Conservation (phyloP, 2,113 vertebrate species). For the Spea bombifrons region DNA sequence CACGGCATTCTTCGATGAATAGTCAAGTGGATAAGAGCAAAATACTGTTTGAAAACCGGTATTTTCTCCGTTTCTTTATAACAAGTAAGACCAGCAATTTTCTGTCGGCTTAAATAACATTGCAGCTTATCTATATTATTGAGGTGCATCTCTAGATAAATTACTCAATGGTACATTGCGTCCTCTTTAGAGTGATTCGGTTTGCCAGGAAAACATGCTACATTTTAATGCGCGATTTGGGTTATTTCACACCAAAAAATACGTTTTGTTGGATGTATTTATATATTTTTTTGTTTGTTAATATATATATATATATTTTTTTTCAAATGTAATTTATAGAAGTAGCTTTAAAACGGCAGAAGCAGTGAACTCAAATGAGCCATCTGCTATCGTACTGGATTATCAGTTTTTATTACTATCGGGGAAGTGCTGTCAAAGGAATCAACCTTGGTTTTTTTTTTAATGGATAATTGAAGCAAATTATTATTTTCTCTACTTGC, state of each 20-base stretch:
- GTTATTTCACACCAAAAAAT: background rate
- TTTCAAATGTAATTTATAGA: background rate
- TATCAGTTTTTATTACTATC: too few species aligned
- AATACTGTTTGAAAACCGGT: background rate
- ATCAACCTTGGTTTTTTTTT: too few species aligned
- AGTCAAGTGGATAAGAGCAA: conserved; percentile 36
- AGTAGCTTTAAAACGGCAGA: background rate
- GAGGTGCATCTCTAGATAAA: conserved; percentile 28
- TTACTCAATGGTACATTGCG: conserved; percentile 21
- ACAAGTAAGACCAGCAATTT: background rate
- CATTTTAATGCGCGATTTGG: background rate
- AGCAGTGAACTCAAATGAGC: too few species aligned
- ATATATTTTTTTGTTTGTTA: too few species aligned
- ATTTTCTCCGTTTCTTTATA: background rate
- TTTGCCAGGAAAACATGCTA: background rate
- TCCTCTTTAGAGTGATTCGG: conserved; percentile 11
- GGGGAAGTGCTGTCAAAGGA: too few species aligned
- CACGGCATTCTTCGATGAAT: conserved; percentile 20
- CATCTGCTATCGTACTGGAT: too few species aligned
- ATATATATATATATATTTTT: background rate
- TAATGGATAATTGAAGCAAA: too few species aligned
- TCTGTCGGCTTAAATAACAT: conserved; percentile 20
- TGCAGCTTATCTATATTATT: conserved; percentile 19
- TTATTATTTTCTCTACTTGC: too few species aligned
- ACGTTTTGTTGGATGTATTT: too few species aligned